Conservation (phyloP, 2,113 vertebrate genomes). For the Telmatochromis bifrenatus region DNA sequence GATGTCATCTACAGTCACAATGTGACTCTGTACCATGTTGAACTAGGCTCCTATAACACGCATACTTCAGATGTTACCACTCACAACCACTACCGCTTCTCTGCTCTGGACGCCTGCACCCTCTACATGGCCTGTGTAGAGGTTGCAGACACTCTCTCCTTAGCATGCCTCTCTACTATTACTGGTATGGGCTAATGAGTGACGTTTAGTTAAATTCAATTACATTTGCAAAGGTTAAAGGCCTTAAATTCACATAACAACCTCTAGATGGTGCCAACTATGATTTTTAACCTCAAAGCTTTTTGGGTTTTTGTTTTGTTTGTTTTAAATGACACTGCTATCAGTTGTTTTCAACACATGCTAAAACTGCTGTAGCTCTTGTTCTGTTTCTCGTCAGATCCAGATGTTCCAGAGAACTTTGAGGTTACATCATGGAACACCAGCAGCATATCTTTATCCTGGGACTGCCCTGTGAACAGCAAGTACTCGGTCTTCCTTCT, state of each 20-base stretch:
- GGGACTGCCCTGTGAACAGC: slow-evolving; percentile 44
- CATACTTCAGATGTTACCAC: not conserved
- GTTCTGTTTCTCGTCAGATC: slow-evolving; percentile 28
- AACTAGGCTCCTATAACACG: not conserved
- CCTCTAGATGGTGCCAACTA: not conserved
- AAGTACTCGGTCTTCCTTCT: slow-evolving; percentile 50
- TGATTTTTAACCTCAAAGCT: not conserved
- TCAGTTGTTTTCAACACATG: not conserved
- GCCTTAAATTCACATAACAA: not conserved
- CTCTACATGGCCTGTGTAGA: slow-evolving; percentile 53
- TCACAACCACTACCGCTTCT: slow-evolving; percentile 32
- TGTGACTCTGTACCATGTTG: slow-evolving; percentile 19
- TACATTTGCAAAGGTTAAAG: not conserved
- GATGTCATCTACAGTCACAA: not conserved
- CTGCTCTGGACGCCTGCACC: slow-evolving; percentile 48
- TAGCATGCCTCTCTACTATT: slow-evolving; percentile 47
- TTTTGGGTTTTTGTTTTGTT: accelerated
- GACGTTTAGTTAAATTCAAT: not conserved
- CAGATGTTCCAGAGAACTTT: slow-evolving; percentile 45
- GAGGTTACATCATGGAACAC: slow-evolving; percentile 31
- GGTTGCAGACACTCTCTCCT: not conserved
- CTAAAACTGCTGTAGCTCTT: not conserved
- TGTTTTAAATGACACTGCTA: not conserved
- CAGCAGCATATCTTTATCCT: slow-evolving; percentile 53
- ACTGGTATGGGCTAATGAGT: slow-evolving; percentile 41